Conservation (phyloP, 2,113 vertebrate species). For the Typhlomys cinereus region DNA sequence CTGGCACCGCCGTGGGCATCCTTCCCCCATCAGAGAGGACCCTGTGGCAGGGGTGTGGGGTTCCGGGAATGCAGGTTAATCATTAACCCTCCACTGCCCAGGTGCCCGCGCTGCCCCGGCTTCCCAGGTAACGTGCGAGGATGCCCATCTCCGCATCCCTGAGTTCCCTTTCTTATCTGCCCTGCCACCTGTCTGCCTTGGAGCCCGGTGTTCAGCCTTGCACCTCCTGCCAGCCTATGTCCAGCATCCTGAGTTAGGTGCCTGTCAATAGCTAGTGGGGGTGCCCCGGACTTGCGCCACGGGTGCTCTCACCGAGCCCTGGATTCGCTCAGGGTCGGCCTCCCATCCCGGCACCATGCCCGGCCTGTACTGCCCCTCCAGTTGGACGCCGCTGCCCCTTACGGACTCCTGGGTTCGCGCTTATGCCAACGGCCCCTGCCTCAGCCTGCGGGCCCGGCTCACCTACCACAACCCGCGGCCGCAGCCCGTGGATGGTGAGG, state of each 20-base stretch:
- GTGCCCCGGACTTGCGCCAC: background rate
- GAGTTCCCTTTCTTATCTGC: background rate
- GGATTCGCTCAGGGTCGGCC: background rate
- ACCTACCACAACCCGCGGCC: constrained; percentile 90
- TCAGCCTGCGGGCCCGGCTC: constrained; percentile 92
- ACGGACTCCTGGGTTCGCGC: constrained; percentile 94
- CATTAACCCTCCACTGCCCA: constrained; percentile 65
- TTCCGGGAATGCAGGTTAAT: constrained; percentile 48
- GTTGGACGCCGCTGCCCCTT: constrained; percentile 93
- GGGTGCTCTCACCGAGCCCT: background rate
- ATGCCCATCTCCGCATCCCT: background rate
- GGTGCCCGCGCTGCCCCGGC: background rate
- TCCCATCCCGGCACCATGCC: constrained; percentile 90
- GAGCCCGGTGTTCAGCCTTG: background rate
- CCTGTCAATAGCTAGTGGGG: background rate
- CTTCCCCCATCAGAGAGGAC: background rate
- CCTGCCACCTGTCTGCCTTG: background rate
- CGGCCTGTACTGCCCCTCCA: constrained; percentile 91
- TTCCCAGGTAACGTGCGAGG: constrained; percentile 64
- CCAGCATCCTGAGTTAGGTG: background rate
- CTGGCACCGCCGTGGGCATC: constrained; percentile 40
- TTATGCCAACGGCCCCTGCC: constrained; percentile 93
- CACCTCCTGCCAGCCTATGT: background rate
- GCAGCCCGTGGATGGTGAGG: constrained; percentile 94
- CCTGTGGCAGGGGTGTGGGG: background rate